Conservation (phyloP, 2,888 invertebrate species). For the Archips xylosteana region DNA sequence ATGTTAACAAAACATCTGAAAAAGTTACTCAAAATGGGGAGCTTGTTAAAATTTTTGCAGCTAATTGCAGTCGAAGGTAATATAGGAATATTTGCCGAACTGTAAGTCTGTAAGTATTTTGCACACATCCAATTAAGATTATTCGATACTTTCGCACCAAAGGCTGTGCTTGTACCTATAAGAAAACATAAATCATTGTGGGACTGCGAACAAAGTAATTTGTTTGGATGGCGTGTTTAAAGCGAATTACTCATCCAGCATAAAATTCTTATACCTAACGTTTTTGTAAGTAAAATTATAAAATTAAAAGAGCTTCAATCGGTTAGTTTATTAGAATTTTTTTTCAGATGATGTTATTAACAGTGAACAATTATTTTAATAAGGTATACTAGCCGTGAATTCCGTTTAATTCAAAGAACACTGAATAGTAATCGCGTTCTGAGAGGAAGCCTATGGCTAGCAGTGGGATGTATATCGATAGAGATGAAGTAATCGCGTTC, state of each 20-base stretch:
- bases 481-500: too few species aligned
- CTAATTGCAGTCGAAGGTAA: background rate
- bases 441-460: too few species aligned
- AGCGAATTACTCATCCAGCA: constrained; percentile 10
- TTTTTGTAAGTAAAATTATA: background rate
- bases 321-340: too few species aligned
- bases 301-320: too few species aligned
- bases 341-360: too few species aligned
- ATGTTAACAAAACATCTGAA: background rate
- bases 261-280: background rate
- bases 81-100: background rate
- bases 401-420: too few species aligned
- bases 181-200: constrained; percentile 16
- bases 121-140: background rate
- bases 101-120: background rate
- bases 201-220: constrained; percentile 19
- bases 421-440: too few species aligned
- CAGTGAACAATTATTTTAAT: too few species aligned
- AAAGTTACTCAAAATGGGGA: background rate
- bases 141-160: constrained; percentile 8
- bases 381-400: too few species aligned
- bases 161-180: constrained; percentile 14
- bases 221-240: constrained; percentile 21
- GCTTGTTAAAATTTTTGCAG: background rate
- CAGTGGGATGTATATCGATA: too few species aligned